These are phyloP conservation scores for Coregonus sp. DNA, from an alignment of 2,797 vertebrate species.

Conservation along the genomic window DNA sequence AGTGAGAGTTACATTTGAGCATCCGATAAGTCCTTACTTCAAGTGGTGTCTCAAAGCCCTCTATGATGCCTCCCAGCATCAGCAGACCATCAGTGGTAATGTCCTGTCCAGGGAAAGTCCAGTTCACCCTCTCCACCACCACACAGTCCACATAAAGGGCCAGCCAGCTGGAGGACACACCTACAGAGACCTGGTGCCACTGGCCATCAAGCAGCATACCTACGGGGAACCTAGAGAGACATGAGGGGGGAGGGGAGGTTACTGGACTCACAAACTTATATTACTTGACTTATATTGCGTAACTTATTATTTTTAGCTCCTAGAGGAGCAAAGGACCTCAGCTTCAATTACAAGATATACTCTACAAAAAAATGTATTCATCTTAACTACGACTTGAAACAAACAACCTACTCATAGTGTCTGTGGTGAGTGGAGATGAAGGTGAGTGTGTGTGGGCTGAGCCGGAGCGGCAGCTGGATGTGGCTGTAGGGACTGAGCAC, in stretches of 20 bases:
- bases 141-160: constrained; percentile 79
- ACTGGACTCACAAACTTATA: too few relatives aligned
- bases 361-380: too few relatives aligned
- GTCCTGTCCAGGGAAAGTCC: constrained; percentile 76
- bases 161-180: constrained; percentile 73
- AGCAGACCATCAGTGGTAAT: constrained; percentile 77
- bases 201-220: constrained; percentile 66
- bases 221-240: constrained; percentile 72
- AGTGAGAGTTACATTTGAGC: background rate
- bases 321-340: too few relatives aligned
- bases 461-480: constrained; percentile 79
- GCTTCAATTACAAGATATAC: too few relatives aligned
- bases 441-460: constrained; percentile 67
- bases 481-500: constrained; percentile 75
- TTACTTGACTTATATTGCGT: too few relatives aligned
- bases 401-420: constrained; percentile 78
- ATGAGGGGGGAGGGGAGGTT: background rate
- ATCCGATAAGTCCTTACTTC: constrained; percentile 63
- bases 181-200: constrained; percentile 78
- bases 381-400: too few relatives aligned
- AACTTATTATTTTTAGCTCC: too few relatives aligned
- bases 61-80: constrained; percentile 76
- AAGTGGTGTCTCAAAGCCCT: constrained; percentile 79
- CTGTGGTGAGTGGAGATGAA: constrained; percentile 77
- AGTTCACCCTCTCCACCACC: constrained; percentile 78